Evolutionary conservation across 2,888 invertebrate genomes (phyloP).

Genomic region (Eupithecia pulchellata): DNA sequence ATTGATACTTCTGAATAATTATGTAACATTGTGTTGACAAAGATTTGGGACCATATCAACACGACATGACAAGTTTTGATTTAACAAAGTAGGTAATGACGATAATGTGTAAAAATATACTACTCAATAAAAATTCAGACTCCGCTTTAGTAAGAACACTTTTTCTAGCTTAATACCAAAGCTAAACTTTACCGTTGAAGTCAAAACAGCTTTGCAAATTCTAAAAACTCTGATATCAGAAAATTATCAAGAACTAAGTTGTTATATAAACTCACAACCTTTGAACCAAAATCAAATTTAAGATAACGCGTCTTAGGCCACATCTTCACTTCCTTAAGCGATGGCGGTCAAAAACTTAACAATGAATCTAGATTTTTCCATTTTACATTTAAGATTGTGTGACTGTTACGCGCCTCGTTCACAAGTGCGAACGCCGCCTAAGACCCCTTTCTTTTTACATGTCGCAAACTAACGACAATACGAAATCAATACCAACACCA

Average conservation of each 20-base stretch:
- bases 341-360: no score
- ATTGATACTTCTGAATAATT: neutral
- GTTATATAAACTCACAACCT: neutral
- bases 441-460: constrained; percentile 83
- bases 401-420: neutral
- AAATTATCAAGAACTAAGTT: neutral
- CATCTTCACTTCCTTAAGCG: no score
- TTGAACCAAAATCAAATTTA: neutral
- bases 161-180: neutral
- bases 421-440: constrained; percentile 63
- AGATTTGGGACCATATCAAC: no score
- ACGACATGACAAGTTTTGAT: no score
- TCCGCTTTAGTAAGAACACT: neutral
- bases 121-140: neutral
- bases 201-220: neutral
- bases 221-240: no score
- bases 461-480: constrained; percentile 84
- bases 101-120: neutral
- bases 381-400: neutral
- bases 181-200: neutral
- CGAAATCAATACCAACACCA: constrained; percentile 85
- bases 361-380: neutral
- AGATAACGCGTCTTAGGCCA: neutral
- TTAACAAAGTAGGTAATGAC: neutral
- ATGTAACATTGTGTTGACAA: no score